Base-by-base conservation (phyloP, 2,888 invertebrate species). In the Caenorhabditis sinica region DNA sequence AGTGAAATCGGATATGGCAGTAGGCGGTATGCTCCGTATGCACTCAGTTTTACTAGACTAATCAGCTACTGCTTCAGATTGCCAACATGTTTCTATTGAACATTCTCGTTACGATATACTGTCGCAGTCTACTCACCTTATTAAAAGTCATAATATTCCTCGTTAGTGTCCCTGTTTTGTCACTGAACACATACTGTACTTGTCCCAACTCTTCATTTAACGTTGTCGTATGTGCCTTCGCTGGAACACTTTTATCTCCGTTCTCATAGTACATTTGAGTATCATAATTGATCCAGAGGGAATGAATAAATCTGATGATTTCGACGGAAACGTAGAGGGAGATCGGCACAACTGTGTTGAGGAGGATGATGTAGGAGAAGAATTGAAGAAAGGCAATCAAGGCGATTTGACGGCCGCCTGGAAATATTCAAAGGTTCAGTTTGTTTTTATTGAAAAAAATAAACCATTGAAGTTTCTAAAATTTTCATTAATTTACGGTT, bases 101-200 rank as follows among this genome's bases (percentile, higher is more conserved):
- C n/a, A n/a, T n/a, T n/a, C n/a, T n/a, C n/a, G 25, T 30, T 4
- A 30, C 28, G 23, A n/a, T n/a, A n/a, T n/a, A n/a, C n/a, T n/a
- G n/a, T n/a, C n/a, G n/a, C n/a, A n/a, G n/a, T n/a, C n/a, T 5
- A 0, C 58, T 60, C 9, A 76, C 76, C 76, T 98, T 98, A 94
- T 98, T 98, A 94, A 99, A 99, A 77, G 97, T 97, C 99, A 99
- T 99, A 90, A 99, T 97, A 94, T 99, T 99, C 95, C 98, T 97
- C 36, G 99, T 99, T 80, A 99, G 94, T 17, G 99, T 99, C 91
- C 99, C 99, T 86, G 99, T 99, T 94, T 99, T 99, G 94, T 99
- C 99, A 68, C 97, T 97, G 94, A 99, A 99, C 93, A 99, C 96
- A 94, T 99, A 99, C 94, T 99, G 97, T 92, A 99, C 98, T 94